Evolutionary conservation across 2,888 invertebrate genomes (phyloP).

Genomic region (Allygus modestus): DNA sequence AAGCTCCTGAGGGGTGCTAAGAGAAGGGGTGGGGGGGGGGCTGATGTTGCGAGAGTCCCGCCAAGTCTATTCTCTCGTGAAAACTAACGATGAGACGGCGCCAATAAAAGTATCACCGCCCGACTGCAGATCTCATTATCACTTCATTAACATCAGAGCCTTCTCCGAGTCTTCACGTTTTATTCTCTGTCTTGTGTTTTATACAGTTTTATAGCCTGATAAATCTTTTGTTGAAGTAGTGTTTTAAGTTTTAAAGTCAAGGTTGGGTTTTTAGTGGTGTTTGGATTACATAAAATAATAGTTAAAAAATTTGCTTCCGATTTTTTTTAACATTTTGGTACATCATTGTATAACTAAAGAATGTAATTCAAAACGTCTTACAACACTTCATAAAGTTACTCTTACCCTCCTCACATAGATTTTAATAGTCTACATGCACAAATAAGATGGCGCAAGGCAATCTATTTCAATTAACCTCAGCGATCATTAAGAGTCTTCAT

Average conservation of each 20-base stretch:
- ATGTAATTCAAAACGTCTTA: no score
- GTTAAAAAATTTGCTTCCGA: no score
- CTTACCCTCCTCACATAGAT: no score
- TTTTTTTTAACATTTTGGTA: no score
- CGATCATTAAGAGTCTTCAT: no score
- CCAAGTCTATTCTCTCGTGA: constrained; percentile 57
- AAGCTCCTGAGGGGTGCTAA: background rate
- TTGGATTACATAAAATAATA: background rate
- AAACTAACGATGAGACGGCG: constrained; percentile 51
- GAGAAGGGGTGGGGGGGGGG: constrained; percentile 7
- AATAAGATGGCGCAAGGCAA: no score
- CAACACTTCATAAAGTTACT: no score
- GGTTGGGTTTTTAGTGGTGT: background rate
- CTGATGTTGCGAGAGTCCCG: constrained; percentile 53
- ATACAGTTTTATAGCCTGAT: background rate
- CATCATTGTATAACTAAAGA: no score
- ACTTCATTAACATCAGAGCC: constrained; percentile 47
- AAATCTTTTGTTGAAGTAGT: background rate
- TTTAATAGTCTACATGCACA: no score
- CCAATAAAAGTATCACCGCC: constrained; percentile 52
- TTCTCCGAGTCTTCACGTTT: background rate
- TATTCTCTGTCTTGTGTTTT: constrained; percentile 8
- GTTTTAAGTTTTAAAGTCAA: background rate
- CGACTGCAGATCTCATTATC: constrained; percentile 36
- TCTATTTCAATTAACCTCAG: no score